Base-by-base conservation (phyloP, 1,140 invertebrate species). In the Zaprionus ornatus region DNA sequence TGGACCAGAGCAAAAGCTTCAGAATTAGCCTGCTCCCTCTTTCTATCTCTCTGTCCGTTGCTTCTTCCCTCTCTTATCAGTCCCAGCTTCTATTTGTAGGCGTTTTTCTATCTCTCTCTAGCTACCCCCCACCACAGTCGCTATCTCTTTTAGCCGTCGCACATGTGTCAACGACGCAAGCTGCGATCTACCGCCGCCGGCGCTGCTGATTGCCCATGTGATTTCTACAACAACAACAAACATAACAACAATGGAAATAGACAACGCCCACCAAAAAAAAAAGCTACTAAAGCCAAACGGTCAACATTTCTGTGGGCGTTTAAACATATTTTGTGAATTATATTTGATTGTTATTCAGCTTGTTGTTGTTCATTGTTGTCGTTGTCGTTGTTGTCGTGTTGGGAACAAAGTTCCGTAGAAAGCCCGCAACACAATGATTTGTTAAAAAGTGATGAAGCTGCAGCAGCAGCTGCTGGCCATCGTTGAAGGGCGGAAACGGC, bases 291-390 rank as follows among this genome's bases (percentile, higher is more conserved):
- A 64, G 10, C 27, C 25, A 37, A 64, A 64, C 17, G 32, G 61
- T 35, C 29, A 52, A 21, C 40, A 54, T 57, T 71, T 71, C 70
- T 73, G 83, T 87, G 84, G 83, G 83, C 83, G 83, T 88, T 76
- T 65, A 71, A 83, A 79, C 86, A 87, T 87, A 87, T 88, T 87
- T 88, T 80, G 80, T 88, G 64, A 70, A 87, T 80, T 80, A 83
- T 88, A 84, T 87, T 87, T 71, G 80, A 88, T 84, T 84, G 77
- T 80, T 83, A 72, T 69, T 69, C 45, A 23, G 45, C 19, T 23
- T 48, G 59, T 23, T 27, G 68, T 71, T 72, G 57, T 52, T 45
- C 35, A 13, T 4, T 37, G 13, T 15, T 17, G 40, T 45, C 17
- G 74, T 71, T 72, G 56, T 45, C 37, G 57, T 63, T 63, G 55